Conservation (phyloP, 2,797 vertebrate species). For the Enteromius trimaculatus region DNA sequence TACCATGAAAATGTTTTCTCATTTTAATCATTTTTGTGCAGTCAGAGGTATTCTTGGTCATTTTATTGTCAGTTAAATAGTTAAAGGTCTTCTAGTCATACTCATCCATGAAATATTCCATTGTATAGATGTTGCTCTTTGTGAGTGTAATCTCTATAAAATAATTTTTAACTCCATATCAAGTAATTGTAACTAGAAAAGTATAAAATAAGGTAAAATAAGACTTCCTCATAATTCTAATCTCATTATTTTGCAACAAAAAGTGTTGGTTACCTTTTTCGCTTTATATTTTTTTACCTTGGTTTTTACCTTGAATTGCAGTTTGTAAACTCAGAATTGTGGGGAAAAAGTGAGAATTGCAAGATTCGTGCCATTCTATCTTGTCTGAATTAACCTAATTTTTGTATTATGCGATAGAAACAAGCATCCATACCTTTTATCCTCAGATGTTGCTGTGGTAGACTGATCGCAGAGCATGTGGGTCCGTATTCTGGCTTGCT, state of each 20-base stretch:
- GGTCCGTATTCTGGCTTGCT: conserved; percentile 73
- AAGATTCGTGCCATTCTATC: background rate
- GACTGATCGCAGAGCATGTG: conserved; percentile 86
- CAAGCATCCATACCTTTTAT: background rate
- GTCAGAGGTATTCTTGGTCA: background rate
- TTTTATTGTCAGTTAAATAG: background rate
- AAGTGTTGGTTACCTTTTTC: background rate
- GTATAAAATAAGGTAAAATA: no score
- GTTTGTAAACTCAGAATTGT: background rate
- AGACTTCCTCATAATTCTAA: background rate
- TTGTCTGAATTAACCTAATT: background rate
- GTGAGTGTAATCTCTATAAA: background rate
- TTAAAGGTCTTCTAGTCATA: background rate
- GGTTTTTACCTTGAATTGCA: no score
- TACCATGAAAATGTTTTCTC: background rate
- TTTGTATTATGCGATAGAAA: background rate
- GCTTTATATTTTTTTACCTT: no score
- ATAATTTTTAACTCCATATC: no score
- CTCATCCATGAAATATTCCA: background rate
- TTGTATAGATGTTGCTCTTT: background rate
- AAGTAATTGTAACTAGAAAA: background rate
- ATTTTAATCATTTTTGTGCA: background rate
- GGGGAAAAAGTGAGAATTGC: background rate
- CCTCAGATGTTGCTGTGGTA: conserved; percentile 91
- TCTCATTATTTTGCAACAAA: background rate